Evolutionary conservation across 2,113 vertebrate genomes (phyloP).

Genomic region (Trachemys scripta): DNA sequence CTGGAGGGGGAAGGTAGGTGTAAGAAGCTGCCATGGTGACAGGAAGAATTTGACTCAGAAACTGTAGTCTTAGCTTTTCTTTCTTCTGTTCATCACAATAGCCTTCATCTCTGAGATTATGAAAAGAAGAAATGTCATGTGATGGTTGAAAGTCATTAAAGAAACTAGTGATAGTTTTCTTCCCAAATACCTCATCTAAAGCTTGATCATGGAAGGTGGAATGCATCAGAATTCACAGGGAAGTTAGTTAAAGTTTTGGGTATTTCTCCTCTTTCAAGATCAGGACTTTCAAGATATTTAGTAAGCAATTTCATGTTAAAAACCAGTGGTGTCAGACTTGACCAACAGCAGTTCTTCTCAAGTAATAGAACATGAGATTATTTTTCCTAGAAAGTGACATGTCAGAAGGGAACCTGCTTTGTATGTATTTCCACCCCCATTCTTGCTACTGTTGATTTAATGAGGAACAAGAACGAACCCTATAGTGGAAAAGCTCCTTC

Average conservation of each 20-base stretch:
- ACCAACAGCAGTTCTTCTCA: not conserved
- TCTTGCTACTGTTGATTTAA: not conserved
- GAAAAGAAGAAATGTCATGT: not conserved
- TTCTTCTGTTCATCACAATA: not conserved
- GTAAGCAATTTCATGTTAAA: not conserved
- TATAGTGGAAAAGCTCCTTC: accelerated
- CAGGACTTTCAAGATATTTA: not conserved
- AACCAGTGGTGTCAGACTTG: not conserved
- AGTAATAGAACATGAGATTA: not conserved
- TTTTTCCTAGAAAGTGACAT: not conserved
- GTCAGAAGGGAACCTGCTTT: not conserved
- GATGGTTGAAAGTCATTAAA: not conserved
- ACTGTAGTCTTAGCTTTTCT: not conserved
- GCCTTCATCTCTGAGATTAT: not conserved
- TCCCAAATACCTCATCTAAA: not conserved
- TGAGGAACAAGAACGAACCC: not conserved
- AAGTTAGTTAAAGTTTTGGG: not conserved
- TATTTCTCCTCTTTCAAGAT: not conserved
- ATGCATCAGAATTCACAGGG: not conserved
- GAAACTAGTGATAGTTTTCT: not conserved
- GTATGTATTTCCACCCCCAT: not conserved
- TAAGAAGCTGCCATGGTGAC: not conserved
- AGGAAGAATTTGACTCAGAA: not conserved
- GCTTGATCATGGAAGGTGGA: not conserved
- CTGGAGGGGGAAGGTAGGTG: not conserved